Percentiles rank a stretch among this genome's conserved stretches.
These are phyloP conservation scores for Cynopterus sphinx DNA, from an alignment of 2,797 vertebrate species.

Conservation along the genomic window DNA sequence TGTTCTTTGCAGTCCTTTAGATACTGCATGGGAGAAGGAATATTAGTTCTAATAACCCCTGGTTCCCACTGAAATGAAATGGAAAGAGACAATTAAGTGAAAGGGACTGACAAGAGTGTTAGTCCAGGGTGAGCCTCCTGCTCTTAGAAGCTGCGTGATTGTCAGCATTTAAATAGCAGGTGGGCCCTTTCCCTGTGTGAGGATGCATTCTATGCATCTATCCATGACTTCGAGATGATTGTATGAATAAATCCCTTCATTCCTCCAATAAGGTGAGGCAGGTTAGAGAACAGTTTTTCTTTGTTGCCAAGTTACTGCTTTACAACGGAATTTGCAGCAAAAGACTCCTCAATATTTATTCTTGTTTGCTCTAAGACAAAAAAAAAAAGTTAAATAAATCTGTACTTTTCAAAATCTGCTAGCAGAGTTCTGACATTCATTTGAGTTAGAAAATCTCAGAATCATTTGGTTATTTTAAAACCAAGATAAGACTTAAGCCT, in stretches of 20 bases:
- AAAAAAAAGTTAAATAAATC: background rate
- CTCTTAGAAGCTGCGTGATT: background rate
- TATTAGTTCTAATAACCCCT: background rate
- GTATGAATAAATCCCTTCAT: background rate
- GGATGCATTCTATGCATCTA: background rate
- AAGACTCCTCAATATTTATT: background rate
- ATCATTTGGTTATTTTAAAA: constrained; percentile 9
- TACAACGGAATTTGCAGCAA: background rate
- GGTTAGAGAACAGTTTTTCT: background rate
- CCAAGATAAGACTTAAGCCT: background rate
- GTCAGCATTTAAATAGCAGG: background rate
- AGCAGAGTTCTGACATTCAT: background rate
- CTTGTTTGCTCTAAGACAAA: constrained; percentile 1
- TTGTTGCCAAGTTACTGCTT: background rate
- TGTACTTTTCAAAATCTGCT: constrained; percentile 31
- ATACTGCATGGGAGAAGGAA: background rate
- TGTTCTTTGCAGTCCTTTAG: background rate
- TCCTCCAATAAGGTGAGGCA: background rate
- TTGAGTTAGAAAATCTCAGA: background rate
- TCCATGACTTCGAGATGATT: background rate
- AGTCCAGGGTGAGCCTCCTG: background rate
- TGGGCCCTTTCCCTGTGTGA: background rate
- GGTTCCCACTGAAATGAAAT: background rate
- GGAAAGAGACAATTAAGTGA: background rate
- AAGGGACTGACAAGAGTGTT: background rate